A percentile compares a stretch with the other conserved stretches of the same genome.
These are phyloP conservation scores for Orius insidiosus DNA, from an alignment of 1,140 invertebrate species.

Conservation along the genomic window DNA sequence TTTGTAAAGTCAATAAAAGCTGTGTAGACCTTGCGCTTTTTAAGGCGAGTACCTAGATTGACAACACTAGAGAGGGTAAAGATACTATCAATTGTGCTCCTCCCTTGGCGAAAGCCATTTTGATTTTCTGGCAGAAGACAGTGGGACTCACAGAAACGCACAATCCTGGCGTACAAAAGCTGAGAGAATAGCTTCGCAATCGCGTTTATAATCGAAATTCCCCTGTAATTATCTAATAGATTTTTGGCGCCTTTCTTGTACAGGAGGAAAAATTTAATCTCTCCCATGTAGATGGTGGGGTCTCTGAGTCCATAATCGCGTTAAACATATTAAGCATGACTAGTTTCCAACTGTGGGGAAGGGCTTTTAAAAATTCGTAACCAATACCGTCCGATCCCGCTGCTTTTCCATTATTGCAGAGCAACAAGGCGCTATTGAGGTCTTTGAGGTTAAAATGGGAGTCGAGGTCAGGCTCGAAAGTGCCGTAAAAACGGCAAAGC, in stretches of 20 bases:
- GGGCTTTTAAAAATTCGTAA: too few relatives aligned
- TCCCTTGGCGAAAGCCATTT: neutral
- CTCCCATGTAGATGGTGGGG: too few relatives aligned
- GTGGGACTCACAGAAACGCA: neutral
- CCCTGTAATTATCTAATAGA: neutral
- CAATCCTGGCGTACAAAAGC: neutral
- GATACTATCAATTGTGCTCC: neutral
- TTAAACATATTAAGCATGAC: too few relatives aligned
- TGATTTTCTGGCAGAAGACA: neutral
- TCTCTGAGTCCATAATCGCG: too few relatives aligned
- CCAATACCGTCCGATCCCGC: too few relatives aligned
- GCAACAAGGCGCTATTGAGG: too few relatives aligned
- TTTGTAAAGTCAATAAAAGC: conserved; percentile 20
- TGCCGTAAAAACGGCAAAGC: too few relatives aligned
- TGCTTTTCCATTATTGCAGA: too few relatives aligned
- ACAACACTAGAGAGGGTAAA: neutral
- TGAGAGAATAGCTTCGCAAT: neutral
- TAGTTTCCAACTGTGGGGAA: too few relatives aligned
- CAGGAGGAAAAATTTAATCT: neutral
- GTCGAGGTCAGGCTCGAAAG: too few relatives aligned
- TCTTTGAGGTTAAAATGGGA: too few relatives aligned
- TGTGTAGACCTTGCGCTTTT: conserved; percentile 12
- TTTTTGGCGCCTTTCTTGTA: neutral
- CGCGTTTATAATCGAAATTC: neutral
- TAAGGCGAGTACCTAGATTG: neutral